Percentiles rank a stretch among this genome's conserved stretches.
Conservation (phyloP, 1,140 invertebrate genomes). For the Palaemon carinicauda region DNA sequence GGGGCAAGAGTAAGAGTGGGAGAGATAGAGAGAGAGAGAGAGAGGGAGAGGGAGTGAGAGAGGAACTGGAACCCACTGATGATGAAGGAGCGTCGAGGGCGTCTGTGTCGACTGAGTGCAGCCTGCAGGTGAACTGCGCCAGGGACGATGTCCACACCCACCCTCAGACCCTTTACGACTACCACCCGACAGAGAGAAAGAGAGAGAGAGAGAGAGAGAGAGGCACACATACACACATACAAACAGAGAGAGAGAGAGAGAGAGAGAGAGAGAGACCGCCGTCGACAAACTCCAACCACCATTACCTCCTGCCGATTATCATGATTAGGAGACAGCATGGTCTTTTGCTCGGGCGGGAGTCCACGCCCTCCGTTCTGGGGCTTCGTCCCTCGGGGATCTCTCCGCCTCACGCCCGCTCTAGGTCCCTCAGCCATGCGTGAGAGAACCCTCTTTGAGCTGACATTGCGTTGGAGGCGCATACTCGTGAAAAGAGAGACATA, state of each 20-base stretch:
- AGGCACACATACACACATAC: not conserved
- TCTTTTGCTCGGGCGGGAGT: too few species aligned
- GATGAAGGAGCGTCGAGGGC: not conserved
- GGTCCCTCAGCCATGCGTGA: not conserved
- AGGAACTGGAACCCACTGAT: not conserved
- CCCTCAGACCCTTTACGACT: not conserved
- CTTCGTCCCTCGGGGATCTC: not conserved
- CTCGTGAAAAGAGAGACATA: not conserved
- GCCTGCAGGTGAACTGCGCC: conserved; percentile 46
- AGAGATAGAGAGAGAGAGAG: not conserved
- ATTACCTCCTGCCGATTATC: too few species aligned
- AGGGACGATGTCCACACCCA: conserved; percentile 25
- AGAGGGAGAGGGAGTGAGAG: not conserved
- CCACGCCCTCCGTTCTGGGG: too few species aligned
- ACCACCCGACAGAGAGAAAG: not conserved
- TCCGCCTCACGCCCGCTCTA: conserved; percentile 4
- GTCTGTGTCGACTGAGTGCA: conserved; percentile 15
- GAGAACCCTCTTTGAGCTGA: too few species aligned
- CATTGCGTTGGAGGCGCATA: not conserved
- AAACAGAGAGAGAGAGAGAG: not conserved
- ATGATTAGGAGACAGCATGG: too few species aligned
- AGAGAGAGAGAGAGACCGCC: not conserved
- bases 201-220: not conserved
- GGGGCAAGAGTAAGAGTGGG: not conserved
- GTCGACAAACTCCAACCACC: too few species aligned